Evolutionary conservation across 2,797 vertebrate genomes (phyloP), one percentile per base, ranked within the genome.

Genomic region (Podarcis siculus): DNA sequence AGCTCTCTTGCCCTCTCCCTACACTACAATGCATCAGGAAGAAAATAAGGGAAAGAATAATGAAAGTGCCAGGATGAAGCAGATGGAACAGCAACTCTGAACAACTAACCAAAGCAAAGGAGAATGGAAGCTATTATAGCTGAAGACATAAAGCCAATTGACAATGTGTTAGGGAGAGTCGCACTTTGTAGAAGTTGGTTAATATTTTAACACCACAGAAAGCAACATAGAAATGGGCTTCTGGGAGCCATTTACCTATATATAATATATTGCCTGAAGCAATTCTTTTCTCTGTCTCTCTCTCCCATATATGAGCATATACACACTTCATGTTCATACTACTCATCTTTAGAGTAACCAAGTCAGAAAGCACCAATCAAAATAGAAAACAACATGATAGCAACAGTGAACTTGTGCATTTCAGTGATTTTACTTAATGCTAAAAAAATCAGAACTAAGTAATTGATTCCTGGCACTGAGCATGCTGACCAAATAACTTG

Each of bases 1-100:
- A 86, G 84, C 64, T 88, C 76, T 85, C 71, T 8, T 85, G 64
- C 82, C 78, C n/a, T 45, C 87, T 55, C 39, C 15, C 17, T 76
- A 0, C 69, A 86, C 35, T 76, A 61, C 49, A 86, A 90, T 72
- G 49, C 92, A 67, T n/a, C 58, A 86, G 8, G 32, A 80, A 89
- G 79, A 85, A 78, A 67, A 32, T 67, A 83, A 90, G 82, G 37
- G 37, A 39, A 82, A 92, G 66, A 90, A 78, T 85, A 89, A 92
- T 81, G 73, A 81, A 81, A 80, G 71, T 91, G 71, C 55, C 55
- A 82, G 79, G 39, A 77, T 5, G 32, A 89, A 79, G 89, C 21
- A n/a, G 71, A 85, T 79, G 5, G 9, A 83, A 81, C 25, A 49
- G 7, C 37, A 83, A 7, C 4, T 61, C 0, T 10, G 83, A 87